Evolutionary conservation across 1,140 invertebrate species (phyloP).

Genomic region (Diorhabda carinulata): DNA sequence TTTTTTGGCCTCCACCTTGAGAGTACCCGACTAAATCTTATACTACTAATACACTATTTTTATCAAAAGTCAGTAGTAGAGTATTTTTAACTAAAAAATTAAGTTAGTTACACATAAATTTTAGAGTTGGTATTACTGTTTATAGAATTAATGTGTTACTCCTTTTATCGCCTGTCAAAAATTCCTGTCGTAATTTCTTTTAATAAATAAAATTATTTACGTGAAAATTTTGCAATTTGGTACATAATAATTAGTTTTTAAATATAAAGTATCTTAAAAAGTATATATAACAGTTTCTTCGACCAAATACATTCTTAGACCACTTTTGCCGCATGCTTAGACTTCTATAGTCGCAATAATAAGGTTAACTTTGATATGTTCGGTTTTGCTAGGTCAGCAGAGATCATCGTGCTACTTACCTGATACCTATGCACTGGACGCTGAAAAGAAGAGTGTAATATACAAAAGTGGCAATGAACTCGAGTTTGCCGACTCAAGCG

Average conservation of each 20-base stretch:
- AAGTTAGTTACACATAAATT: no score
- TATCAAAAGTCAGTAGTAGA: no score
- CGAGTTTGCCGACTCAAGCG: slow-evolving; percentile 15
- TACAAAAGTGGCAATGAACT: slow-evolving; percentile 45
- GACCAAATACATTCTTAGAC: slow-evolving; percentile 1
- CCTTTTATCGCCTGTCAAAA: neutral
- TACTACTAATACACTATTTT: no score
- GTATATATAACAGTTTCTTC: neutral
- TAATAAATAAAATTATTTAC: neutral
- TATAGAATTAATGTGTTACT: neutral
- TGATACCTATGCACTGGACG: slow-evolving; percentile 37
- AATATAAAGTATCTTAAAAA: neutral
- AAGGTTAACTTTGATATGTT: slow-evolving; percentile 39
- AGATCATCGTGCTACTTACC: slow-evolving; percentile 47
- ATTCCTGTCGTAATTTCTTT: neutral
- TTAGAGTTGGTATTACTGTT: neutral
- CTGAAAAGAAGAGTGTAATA: slow-evolving; percentile 47
- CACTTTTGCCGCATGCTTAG: slow-evolving; percentile 18
- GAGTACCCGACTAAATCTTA: no score
- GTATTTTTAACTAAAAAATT: no score
- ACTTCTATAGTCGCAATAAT: slow-evolving; percentile 38
- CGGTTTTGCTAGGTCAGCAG: slow-evolving; percentile 42
- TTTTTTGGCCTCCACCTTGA: no score
- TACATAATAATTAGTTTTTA: neutral
- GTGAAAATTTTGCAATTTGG: neutral